phyloP scores from a whole-genome alignment of 2,113 vertebrate genomes.

The Dasyornis broadbenti region DNA sequence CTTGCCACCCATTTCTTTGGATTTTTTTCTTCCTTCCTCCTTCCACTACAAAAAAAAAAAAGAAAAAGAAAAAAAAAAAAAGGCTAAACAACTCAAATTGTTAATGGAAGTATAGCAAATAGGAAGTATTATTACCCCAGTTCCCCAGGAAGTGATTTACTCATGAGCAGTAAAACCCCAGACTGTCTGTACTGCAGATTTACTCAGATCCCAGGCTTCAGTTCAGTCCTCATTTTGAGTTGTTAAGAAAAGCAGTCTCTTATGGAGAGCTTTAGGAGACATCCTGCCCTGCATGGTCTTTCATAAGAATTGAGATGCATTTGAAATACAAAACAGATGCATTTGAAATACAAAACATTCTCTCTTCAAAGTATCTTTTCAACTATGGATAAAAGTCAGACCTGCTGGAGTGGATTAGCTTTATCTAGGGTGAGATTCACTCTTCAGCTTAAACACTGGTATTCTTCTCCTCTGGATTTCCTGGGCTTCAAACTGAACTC shows the following conservation, averaged over 20 bases:
- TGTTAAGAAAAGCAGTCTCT: background rate
- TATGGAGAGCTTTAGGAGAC: background rate
- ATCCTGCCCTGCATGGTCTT: background rate
- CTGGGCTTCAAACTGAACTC: background rate
- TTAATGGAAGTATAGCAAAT: background rate
- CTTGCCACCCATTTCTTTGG: background rate
- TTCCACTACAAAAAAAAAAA: background rate
- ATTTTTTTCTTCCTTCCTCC: background rate
- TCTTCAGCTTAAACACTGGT: background rate
- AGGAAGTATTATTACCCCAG: background rate
- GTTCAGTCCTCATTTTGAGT: background rate
- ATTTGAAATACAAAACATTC: background rate
- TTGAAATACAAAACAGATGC: background rate
- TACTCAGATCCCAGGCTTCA: background rate
- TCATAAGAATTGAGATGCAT: background rate
- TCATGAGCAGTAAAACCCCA: background rate
- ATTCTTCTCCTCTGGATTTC: background rate
- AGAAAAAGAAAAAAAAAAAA: too few relatives aligned
- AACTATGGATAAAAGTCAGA: background rate
- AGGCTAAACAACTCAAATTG: too few relatives aligned
- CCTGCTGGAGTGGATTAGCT: background rate
- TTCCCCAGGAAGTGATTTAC: background rate
- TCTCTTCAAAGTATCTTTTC: constrained; percentile 23
- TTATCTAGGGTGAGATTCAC: background rate
- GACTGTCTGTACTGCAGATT: background rate